Percentiles rank a stretch among this genome's conserved stretches.
These are phyloP conservation scores for Vireo altiloquus DNA, from an alignment of 2,113 vertebrate genomes.

Conservation along the genomic window DNA sequence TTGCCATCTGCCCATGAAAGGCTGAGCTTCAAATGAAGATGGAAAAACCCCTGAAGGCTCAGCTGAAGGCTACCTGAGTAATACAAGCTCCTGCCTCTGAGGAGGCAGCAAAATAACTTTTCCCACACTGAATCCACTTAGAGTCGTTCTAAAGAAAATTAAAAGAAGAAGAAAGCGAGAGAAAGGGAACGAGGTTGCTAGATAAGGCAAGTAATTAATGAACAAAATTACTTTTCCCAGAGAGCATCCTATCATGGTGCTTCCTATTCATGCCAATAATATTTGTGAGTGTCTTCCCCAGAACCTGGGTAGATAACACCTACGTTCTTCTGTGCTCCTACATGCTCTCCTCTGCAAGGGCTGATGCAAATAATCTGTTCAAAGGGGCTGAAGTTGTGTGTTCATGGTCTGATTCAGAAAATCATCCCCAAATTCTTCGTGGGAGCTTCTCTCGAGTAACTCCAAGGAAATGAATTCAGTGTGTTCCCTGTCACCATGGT, in stretches of 20 bases:
- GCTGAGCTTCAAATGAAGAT: neutral
- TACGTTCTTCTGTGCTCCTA: neutral
- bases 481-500: rapidly evolving
- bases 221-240: conserved; percentile 55
- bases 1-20: neutral
- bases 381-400: neutral
- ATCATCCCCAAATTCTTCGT: rapidly evolving
- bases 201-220: conserved; percentile 68
- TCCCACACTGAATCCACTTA: neutral
- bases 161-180: neutral
- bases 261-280: conserved; percentile 50
- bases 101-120: conserved; percentile 15
- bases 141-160: conserved; percentile 35
- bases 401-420: neutral
- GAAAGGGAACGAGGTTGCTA: conserved; percentile 9
- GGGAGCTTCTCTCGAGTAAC: neutral
- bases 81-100: neutral
- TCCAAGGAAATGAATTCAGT: neutral
- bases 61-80: conserved; percentile 31
- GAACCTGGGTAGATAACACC: conserved; percentile 40
- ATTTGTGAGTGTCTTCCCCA: conserved; percentile 53
- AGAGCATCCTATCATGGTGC: conserved; percentile 48
- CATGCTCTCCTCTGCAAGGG: neutral
- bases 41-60: neutral
- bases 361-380: neutral